Percentiles rank a stretch among this genome's conserved stretches.
phyloP scores from a whole-genome alignment of 1,140 invertebrate species.

The Neotoxoptera formosana region DNA sequence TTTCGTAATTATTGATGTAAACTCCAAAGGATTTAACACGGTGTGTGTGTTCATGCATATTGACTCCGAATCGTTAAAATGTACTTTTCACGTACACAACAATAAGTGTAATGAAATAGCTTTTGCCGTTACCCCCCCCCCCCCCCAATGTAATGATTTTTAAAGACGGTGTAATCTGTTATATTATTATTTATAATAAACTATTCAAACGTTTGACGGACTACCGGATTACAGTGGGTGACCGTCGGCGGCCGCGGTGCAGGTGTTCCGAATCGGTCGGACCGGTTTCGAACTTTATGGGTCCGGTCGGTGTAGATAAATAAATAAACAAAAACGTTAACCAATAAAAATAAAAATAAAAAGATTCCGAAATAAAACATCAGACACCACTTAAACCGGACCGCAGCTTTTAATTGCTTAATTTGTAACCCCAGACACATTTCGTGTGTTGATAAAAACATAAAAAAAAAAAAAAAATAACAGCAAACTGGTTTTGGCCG shows the following conservation, averaged over 20 bases:
- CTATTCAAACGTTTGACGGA: neutral
- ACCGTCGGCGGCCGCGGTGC: neutral
- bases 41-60: neutral
- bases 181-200: slow-evolving; percentile 4
- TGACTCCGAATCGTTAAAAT: neutral
- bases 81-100: neutral
- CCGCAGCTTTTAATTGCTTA: slow-evolving; percentile 54
- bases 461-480: neutral
- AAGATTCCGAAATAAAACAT: slow-evolving; percentile 19
- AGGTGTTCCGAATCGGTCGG: neutral
- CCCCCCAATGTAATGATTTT: neutral
- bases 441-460: neutral
- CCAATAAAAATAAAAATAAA: slow-evolving; percentile 9
- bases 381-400: slow-evolving; percentile 50
- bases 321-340: neutral
- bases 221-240: slow-evolving; percentile 35
- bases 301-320: slow-evolving; percentile 17
- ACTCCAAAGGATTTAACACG: neutral
- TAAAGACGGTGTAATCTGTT: neutral
- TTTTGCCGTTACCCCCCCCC: no score
- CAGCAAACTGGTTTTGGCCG: slow-evolving; percentile 37
- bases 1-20: neutral
- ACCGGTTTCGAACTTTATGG: slow-evolving; percentile 56
- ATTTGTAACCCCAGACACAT: slow-evolving; percentile 47
- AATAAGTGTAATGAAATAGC: neutral